Base-by-base conservation (phyloP, 1,140 invertebrate genomes). In the Epicauta chinensis region DNA sequence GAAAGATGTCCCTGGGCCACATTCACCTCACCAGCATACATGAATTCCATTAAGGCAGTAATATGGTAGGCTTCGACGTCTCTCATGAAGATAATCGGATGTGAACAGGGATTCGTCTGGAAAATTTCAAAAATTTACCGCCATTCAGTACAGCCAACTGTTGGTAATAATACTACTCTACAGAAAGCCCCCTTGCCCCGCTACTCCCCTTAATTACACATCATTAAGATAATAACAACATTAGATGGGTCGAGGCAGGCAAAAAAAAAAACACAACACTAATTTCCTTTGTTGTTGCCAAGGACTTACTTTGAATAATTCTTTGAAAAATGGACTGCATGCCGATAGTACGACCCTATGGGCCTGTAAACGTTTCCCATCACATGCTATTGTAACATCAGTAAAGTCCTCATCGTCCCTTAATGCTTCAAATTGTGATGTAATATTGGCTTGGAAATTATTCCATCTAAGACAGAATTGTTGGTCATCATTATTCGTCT, bases 381-480 rank as follows among this genome's bases (percentile, higher is more conserved):
- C 86, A 71, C 86, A 87, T 60, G 84, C 85, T 66, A 90, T 80
- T 56, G 86, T 89, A 67, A 90, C 86, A 76, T 90, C 87, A 62
- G 88, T 84, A 71, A 87, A 83, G 73, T 87, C 83, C 77, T 86
- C 84, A 76, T 86, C 83, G 77, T 82, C 82, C 67, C 84, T 76
- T 63, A 88, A 74, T 64, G 81, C 80, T 73, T 86, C 84, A 74
- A 88, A 84, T 74, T 86, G 84, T 70, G 82, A 83, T 65, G 84
- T 85, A 73, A 91, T 87, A 74, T 90, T 92, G 57, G 85, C 84
- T 75, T 90, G 87, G 81, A 91, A 91, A 77, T 91, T 91, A 79
- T 91, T 91, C 89, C 89, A 93, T 78, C 87, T 82, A 73, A 92
- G 80, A 79, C 89, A 92, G 77, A 91, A 92, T 76, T 91, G 87